phyloP scores from a whole-genome alignment of 2,113 vertebrate species.

The Brachyistius frenatus region DNA sequence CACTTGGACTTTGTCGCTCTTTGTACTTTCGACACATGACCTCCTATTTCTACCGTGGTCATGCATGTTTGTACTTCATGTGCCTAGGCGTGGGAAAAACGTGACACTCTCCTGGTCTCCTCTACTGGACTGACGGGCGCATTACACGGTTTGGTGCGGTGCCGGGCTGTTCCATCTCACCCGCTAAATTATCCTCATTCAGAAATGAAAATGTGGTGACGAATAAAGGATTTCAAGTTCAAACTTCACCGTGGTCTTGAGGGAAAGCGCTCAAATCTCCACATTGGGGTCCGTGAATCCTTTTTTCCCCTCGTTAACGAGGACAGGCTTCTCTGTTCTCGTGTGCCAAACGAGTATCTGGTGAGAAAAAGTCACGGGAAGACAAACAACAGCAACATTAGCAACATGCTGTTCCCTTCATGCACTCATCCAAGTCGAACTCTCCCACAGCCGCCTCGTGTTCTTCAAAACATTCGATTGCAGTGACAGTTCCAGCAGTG shows the following conservation, averaged over 20 bases:
- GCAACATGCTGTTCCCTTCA: slow-evolving; percentile 43
- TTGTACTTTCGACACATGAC: no score
- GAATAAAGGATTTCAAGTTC: background rate
- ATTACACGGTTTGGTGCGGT: no score
- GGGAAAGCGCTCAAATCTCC: slow-evolving; percentile 90
- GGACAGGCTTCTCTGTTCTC: slow-evolving; percentile 96
- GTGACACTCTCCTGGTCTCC: no score
- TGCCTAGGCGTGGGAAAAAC: no score
- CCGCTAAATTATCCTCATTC: background rate
- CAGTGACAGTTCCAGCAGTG: background rate
- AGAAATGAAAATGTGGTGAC: background rate
- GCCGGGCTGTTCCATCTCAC: no score
- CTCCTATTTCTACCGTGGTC: no score
- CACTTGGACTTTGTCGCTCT: no score
- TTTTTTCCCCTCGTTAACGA: slow-evolving; percentile 98
- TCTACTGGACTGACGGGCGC: no score
- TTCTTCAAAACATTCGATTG: slow-evolving; percentile 52
- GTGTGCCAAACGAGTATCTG: slow-evolving; percentile 99
- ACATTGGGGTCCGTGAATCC: slow-evolving; percentile 97
- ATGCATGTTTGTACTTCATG: no score
- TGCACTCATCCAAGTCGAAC: slow-evolving; percentile 34
- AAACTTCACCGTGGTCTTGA: slow-evolving; percentile 56
- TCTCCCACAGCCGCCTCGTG: slow-evolving; percentile 22
- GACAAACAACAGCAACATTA: slow-evolving; percentile 53
- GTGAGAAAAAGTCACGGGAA: slow-evolving; percentile 48